A percentile compares a stretch with the other conserved stretches of the same genome.
These are phyloP conservation scores for Gambelia wislizenii DNA, from an alignment of 2,797 vertebrate genomes.

Conservation along the genomic window DNA sequence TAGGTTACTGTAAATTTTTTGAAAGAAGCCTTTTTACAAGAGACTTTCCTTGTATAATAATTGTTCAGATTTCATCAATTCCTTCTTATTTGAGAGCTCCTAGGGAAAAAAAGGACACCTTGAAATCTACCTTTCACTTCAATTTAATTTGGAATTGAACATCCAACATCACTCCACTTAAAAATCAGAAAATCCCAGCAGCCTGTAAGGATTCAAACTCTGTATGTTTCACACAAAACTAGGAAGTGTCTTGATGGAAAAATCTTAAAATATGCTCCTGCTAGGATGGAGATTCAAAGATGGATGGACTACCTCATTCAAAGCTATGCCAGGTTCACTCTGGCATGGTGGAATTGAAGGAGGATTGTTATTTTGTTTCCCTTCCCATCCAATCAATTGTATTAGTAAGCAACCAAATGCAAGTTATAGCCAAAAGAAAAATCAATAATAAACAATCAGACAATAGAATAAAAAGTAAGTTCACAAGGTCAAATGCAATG, in stretches of 20 bases:
- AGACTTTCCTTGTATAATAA: background rate
- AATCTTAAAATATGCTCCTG: background rate
- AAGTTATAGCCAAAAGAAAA: too few relatives aligned
- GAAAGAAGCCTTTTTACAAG: background rate
- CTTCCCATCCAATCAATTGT: too few relatives aligned
- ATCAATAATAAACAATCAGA: too few relatives aligned
- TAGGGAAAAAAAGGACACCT: background rate
- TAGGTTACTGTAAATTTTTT: background rate
- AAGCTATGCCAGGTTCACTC: too few relatives aligned
- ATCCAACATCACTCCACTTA: background rate
- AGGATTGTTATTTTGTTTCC: too few relatives aligned
- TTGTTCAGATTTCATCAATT: background rate
- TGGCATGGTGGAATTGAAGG: too few relatives aligned
- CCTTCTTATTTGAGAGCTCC: background rate
- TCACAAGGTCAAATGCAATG: too few relatives aligned
- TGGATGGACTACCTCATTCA: too few relatives aligned
- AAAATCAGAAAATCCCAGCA: background rate
- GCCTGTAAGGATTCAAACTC: background rate
- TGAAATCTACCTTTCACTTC: conserved; percentile 2
- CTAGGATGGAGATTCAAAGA: too few relatives aligned
- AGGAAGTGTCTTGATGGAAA: background rate
- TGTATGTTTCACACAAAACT: background rate
- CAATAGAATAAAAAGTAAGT: too few relatives aligned
- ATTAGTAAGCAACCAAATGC: too few relatives aligned
- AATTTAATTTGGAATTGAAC: background rate